Base-by-base conservation (phyloP, 2,113 vertebrate genomes). In the Myotis brandtii region DNA sequence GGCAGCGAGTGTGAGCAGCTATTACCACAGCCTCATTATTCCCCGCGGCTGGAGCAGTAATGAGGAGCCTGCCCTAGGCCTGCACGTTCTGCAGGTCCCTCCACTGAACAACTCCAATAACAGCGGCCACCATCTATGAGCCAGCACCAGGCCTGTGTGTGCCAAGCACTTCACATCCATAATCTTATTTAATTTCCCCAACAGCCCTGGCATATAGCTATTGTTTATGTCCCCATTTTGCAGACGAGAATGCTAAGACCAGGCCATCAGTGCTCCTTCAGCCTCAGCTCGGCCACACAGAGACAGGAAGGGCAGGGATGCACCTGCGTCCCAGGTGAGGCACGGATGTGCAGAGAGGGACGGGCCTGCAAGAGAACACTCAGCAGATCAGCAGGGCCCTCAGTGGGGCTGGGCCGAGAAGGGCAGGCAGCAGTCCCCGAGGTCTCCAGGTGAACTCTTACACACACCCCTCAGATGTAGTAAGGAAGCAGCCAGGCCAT, bases 61-160 rank as follows among this genome's bases (percentile, higher is more conserved):
- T 64, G 88, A 89, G 77, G 85, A 75, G 93, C 89, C 92, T 48
- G 66, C 59, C 54, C 27, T 14, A 10, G 59, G 62, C 72, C 13
- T 34, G 87, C 52, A 12, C 66, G 32, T 5, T 85, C 52, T 48
- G 2, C 59, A 40, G 59, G 59, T 34, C 67, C 85, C 88, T 95
- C 95, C 89, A 48, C 40, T 90, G 95, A 95, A 95, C 92, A 94
- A 75, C 72, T 25, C n/a, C 92, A 85, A 43, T 86, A 77, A 94
- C 54, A 77, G 92, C 62, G 50, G 88, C 81, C 62, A 66, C 70
- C 67, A 3, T 32, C 87, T 72, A 5, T 10, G 52, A 92, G 69
- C 54, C 37, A 0, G 2, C 66, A 70, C 66, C 1, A 2, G 9
- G 17, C 40, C 43, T 4, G 0, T 23, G 18, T 1, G n/a, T 2